Conservation (phyloP, 2,888 invertebrate species). For the Pristionchus maxplancki region DNA sequence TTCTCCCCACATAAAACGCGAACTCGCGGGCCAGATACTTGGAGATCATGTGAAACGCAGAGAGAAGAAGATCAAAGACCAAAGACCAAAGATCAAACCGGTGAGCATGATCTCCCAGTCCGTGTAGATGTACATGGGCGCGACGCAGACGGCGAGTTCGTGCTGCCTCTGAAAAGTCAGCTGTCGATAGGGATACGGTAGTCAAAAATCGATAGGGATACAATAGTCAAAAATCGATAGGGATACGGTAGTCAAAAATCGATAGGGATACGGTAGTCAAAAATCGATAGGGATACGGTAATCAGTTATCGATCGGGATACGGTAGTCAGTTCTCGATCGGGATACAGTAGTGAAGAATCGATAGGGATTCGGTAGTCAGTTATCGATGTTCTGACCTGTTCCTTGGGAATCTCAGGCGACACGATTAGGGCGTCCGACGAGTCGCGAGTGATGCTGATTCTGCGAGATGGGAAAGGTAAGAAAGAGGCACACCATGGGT, state of each 20-base stretch:
- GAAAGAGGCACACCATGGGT: not conserved
- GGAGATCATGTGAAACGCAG: too few relatives aligned
- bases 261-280: not conserved
- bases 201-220: not conserved
- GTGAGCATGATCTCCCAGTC: constrained; percentile 76
- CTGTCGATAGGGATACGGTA: not conserved
- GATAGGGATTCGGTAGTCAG: too few relatives aligned
- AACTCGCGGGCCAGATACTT: too few relatives aligned
- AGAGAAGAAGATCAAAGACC: not conserved
- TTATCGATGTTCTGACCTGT: not conserved
- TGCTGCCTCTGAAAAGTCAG: constrained; percentile 51
- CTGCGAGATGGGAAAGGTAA: not conserved
- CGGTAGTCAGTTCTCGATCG: too few relatives aligned
- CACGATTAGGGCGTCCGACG: not conserved
- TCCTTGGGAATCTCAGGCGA: not conserved
- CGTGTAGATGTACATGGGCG: constrained; percentile 76
- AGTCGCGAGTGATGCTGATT: not conserved
- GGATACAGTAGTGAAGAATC: too few relatives aligned
- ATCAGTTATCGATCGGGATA: too few relatives aligned
- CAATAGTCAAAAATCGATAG: not conserved
- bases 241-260: not conserved
- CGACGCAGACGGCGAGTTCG: constrained; percentile 74
- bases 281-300: too few relatives aligned
- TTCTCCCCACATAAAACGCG: too few relatives aligned
- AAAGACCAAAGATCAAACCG: constrained; percentile 64